Percentiles rank a stretch among this genome's conserved stretches.
phyloP scores from a whole-genome alignment of 2,888 invertebrate species.

The Oligia strigilis region DNA sequence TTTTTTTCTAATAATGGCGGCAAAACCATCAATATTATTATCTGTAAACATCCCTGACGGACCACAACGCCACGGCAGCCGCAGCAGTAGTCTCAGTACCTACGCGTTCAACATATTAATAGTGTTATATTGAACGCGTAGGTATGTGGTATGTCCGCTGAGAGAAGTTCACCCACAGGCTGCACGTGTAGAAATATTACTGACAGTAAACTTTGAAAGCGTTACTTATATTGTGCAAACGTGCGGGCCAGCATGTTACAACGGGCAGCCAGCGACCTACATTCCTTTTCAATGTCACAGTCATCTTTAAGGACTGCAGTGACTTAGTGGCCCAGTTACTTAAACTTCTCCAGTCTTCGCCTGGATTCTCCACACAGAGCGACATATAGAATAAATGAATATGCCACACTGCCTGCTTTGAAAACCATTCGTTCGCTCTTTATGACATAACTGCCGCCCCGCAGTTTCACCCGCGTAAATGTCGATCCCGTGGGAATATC shows the following conservation, averaged over 20 bases:
- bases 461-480: too few relatives aligned
- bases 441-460: not conserved
- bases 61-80: not conserved
- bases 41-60: too few relatives aligned
- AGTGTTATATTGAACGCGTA: not conserved
- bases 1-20: too few relatives aligned
- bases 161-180: not conserved
- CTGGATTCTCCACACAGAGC: too few relatives aligned
- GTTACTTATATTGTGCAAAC: not conserved
- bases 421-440: not conserved
- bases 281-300: not conserved
- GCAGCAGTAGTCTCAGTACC: not conserved
- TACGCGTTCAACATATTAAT: too few relatives aligned
- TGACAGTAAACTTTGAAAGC: not conserved
- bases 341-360: not conserved
- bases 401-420: too few relatives aligned
- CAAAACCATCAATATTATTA: too few relatives aligned
- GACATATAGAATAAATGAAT: too few relatives aligned
- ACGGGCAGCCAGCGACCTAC: not conserved
- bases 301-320: not conserved
- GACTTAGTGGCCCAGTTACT: not conserved
- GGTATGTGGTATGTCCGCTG: not conserved
- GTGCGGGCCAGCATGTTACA: not conserved
- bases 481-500: too few relatives aligned
- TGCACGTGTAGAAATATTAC: not conserved